These are phyloP conservation scores for Augiades crinisus DNA, from an alignment of 2,888 invertebrate species.

Conservation along the genomic window DNA sequence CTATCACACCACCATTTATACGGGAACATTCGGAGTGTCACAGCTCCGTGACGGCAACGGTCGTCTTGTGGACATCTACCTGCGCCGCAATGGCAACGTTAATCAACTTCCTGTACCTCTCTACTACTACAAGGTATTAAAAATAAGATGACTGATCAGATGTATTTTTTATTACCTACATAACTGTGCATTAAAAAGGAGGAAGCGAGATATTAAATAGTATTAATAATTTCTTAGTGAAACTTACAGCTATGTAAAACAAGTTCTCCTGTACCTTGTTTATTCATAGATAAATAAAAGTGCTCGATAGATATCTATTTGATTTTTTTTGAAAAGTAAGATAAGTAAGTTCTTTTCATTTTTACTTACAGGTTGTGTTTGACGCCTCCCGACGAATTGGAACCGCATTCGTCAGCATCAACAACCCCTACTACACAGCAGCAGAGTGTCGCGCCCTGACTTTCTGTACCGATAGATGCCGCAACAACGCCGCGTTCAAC, in stretches of 20 bases:
- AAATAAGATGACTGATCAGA: background rate
- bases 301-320: too few species aligned
- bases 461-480: constrained; percentile 77
- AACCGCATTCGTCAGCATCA: constrained; percentile 82
- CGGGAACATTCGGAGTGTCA: constrained; percentile 81
- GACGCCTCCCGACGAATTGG: constrained; percentile 71
- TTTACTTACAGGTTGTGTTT: constrained; percentile 68
- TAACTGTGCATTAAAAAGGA: too few species aligned
- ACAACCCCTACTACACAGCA: constrained; percentile 81
- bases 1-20: constrained; percentile 74
- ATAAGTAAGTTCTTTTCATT: too few species aligned
- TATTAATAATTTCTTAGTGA: too few species aligned
- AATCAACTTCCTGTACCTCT: constrained; percentile 63
- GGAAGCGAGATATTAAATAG: too few species aligned
- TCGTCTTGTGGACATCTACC: constrained; percentile 59
- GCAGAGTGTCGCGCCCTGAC: constrained; percentile 56
- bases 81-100: constrained; percentile 50
- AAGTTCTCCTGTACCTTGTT: too few species aligned
- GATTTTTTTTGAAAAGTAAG: too few species aligned
- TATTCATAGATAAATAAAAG: too few species aligned
- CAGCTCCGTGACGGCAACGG: constrained; percentile 75
- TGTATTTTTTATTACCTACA: too few species aligned
- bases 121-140: constrained; percentile 62
- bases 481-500: constrained; percentile 78
- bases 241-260: too few species aligned